Evolutionary conservation across 2,113 vertebrate genomes (phyloP).

Genomic region (Periophthalmus modestus): DNA sequence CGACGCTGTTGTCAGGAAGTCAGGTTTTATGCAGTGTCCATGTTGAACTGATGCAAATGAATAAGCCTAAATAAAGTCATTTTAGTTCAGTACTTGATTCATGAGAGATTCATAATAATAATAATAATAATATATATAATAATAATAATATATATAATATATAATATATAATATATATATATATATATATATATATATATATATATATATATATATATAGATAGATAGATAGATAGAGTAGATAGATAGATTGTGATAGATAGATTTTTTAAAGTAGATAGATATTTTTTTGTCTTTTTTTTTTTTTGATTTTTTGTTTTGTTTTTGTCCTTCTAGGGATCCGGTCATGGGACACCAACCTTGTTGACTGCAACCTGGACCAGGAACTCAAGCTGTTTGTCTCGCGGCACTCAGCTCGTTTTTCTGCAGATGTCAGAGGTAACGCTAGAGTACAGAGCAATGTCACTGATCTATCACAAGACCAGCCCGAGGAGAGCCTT

Average conservation of each 20-base stretch:
- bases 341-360: slow-evolving; percentile 95
- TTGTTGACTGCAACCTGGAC: slow-evolving; percentile 95
- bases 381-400: slow-evolving; percentile 98
- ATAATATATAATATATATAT: too few species aligned
- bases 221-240: too few species aligned
- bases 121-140: too few species aligned
- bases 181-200: too few species aligned
- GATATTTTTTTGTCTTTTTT: too few species aligned
- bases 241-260: too few species aligned
- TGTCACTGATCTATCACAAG: neutral
- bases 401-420: slow-evolving; percentile 94
- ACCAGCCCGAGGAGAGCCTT: neutral
- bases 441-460: slow-evolving; percentile 47
- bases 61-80: too few species aligned
- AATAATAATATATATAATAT: too few species aligned
- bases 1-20: neutral
- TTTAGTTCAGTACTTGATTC: neutral
- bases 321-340: slow-evolving; percentile 81
- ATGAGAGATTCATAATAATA: too few species aligned
- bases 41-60: neutral
- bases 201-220: too few species aligned
- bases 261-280: too few species aligned
- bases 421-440: slow-evolving; percentile 96
- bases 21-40: neutral
- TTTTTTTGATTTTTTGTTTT: neutral